Percentiles rank a stretch among this genome's conserved stretches.
Conservation (phyloP, 2,797 vertebrate genomes). For the Rhinophrynus dorsalis region DNA sequence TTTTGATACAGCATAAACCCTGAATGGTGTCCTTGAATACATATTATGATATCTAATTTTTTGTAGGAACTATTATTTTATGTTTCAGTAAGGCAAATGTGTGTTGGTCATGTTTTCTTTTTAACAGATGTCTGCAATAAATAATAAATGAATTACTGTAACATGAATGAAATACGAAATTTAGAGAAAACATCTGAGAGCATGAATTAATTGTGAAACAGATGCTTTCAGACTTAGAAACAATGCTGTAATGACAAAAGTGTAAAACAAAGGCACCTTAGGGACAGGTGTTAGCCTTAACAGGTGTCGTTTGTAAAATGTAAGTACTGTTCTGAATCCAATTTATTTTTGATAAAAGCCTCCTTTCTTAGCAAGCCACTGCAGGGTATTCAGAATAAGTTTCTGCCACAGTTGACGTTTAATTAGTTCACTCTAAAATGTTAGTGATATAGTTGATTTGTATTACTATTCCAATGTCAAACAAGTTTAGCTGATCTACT, state of each 20-base stretch:
- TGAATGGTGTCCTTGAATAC: too few species aligned
- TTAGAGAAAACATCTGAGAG: constrained; percentile 48
- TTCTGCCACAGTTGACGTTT: not conserved
- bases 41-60: too few species aligned
- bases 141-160: constrained; percentile 51
- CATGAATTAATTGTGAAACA: constrained; percentile 58
- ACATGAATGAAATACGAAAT: constrained; percentile 40
- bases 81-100: too few species aligned
- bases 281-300: constrained; percentile 51
- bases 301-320: constrained; percentile 53
- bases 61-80: too few species aligned
- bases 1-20: too few species aligned
- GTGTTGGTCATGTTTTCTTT: constrained; percentile 12
- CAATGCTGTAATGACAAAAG: constrained; percentile 45
- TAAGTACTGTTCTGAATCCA: constrained; percentile 51
- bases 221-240: constrained; percentile 55
- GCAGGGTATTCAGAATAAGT: constrained; percentile 6
- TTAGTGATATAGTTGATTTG: too few species aligned
- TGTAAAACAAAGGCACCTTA: constrained; percentile 43
- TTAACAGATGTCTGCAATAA: constrained; percentile 42
- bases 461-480: too few species aligned
- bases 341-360: constrained; percentile 33
- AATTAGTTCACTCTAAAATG: too few species aligned
- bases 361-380: constrained; percentile 48
- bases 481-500: too few species aligned